Conservation (phyloP, 2,888 invertebrate genomes). For the Dichetophora obliterata region DNA sequence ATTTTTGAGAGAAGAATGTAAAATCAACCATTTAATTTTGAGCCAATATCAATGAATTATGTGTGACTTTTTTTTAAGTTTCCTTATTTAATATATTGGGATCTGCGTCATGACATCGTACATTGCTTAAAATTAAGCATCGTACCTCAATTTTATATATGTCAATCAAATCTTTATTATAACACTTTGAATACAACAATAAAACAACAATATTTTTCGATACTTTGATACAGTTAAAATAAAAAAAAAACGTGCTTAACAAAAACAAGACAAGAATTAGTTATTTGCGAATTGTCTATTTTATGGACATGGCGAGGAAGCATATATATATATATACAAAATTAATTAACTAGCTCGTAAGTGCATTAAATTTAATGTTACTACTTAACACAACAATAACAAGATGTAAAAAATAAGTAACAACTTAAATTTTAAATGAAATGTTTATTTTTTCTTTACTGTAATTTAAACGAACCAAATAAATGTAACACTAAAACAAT, state of each 20-base stretch:
- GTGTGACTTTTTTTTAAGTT: background rate
- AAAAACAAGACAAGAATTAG: background rate
- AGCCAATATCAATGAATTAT: background rate
- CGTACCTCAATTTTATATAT: background rate
- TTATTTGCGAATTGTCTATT: background rate
- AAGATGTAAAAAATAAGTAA: conserved; percentile 8
- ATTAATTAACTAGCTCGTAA: background rate
- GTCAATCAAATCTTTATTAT: background rate
- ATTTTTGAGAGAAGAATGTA: no score
- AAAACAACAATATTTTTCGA: background rate
- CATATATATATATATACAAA: conserved; percentile 1
- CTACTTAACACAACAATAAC: conserved; percentile 8
- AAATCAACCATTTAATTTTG: background rate
- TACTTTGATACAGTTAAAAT: background rate
- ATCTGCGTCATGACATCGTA: no score
- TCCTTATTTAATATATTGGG: background rate
- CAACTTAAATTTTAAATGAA: background rate
- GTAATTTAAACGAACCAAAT: conserved; percentile 18
- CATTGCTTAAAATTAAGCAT: no score
- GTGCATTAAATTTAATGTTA: background rate
- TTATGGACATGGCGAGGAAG: background rate
- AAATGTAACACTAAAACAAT: conserved; percentile 9
- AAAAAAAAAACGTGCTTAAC: background rate
- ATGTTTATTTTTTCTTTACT: conserved; percentile 2
- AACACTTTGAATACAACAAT: background rate